These are phyloP conservation scores for Acrocephalus scirpaceus DNA, from an alignment of 2,797 vertebrate genomes.

Conservation along the genomic window DNA sequence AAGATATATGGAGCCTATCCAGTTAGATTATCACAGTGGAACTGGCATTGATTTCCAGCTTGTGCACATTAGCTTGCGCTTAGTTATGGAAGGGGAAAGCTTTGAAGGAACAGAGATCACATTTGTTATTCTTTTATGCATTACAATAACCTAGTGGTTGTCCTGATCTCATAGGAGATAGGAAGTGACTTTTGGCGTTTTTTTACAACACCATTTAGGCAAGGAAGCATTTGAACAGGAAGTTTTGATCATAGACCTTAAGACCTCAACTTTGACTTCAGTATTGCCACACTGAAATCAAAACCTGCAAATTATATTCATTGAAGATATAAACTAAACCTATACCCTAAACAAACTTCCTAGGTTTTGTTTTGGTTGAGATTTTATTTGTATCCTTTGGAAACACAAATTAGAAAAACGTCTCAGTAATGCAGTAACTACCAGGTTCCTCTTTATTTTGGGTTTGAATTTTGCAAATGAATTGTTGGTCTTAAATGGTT, in stretches of 20 bases:
- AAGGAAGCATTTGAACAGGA: background rate
- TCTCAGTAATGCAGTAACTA: background rate
- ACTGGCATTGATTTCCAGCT: background rate
- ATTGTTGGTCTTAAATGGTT: background rate
- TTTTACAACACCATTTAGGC: background rate
- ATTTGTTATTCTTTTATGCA: background rate
- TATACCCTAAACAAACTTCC: background rate
- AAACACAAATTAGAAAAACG: background rate
- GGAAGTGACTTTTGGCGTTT: background rate
- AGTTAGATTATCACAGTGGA: background rate
- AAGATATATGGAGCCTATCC: background rate
- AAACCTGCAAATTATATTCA: background rate
- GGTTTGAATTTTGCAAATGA: background rate
- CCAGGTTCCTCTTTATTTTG: background rate
- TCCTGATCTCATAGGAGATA: background rate
- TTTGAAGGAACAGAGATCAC: background rate
- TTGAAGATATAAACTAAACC: background rate
- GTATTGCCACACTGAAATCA: background rate
- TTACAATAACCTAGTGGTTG: background rate
- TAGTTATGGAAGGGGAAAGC: background rate
- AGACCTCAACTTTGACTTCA: background rate
- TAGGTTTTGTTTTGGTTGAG: background rate
- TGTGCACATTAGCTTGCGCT: accelerated
- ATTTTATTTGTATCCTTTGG: background rate
- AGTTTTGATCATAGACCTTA: background rate